Evolutionary conservation across 2,888 invertebrate species (phyloP), one percentile per base, ranked within the genome.

Genomic region (Diadegma fenestrale): DNA sequence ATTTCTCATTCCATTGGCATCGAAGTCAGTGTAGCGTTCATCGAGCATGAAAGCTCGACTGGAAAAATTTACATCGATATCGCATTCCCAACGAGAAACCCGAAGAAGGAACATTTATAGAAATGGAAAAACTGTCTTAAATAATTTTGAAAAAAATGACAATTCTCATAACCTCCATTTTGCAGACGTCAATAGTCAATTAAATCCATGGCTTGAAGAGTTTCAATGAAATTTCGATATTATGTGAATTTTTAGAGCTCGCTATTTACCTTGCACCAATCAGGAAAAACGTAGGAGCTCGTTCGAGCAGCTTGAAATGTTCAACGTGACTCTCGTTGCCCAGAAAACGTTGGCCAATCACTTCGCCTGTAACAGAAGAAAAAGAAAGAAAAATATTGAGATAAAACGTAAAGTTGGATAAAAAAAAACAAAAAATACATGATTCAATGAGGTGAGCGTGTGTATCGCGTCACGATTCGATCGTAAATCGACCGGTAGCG

Each of bases 301-400:
- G 96, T 94, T 97, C 97, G 94, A 99, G 96, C 92, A 99, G 96
- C 94, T 97, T 97, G 95, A 99, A 99, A 94, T 98, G 97, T 94
- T 98, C 97, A 90, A 96, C 95, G 92, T 96, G 96, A 88, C 97
- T 96, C 91, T 95, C 95, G 94, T 98, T 98, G 90, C 98, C 98
- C 91, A 96, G 95, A 94, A 97, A 97, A 93, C 96, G 96, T 90
- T 97, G 96, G 90, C 96, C 95, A 93, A 96, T 95, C 94, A 96
- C 96, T 94, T 96, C 96, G 93, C 96, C 96, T 96, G 95, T 90
- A 96, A 95, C 92, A 95, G 92, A 63, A 37, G 45, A 14, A 69
- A 48, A 94, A 94, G 90, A 90, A 68, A 92, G 93, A 93, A 78
- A 64, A 83, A 78, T n/a, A 48, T 73, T 51, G 30, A 64, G 30